Percentiles rank a stretch among this genome's conserved stretches.
Evolutionary conservation across 2,888 invertebrate species (phyloP).

Genomic region (Tenthredo livida): DNA sequence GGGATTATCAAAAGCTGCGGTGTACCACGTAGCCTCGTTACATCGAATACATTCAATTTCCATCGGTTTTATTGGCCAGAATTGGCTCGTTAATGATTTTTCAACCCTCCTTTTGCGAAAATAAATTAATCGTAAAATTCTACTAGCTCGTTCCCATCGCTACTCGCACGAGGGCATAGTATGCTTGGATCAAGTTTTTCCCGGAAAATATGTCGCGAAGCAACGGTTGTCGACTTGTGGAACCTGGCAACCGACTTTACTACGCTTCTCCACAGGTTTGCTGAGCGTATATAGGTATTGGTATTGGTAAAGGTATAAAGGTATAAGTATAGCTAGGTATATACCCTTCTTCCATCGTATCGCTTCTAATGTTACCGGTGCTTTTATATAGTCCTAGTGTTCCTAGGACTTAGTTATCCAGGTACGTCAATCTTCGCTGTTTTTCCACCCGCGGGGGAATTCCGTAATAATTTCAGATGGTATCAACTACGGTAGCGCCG

Average conservation of each 20-base stretch:
- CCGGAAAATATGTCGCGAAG: constrained; percentile 63
- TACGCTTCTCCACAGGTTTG: constrained; percentile 24
- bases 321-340: constrained; percentile 9
- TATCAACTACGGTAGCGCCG: constrained; percentile 46
- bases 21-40: background rate
- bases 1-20: background rate
- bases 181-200: constrained; percentile 57
- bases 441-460: constrained; percentile 62
- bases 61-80: background rate
- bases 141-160: constrained; percentile 38
- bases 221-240: constrained; percentile 64
- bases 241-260: constrained; percentile 62
- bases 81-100: background rate
- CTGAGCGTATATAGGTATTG: background rate
- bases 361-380: constrained; percentile 42
- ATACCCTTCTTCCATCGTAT: constrained; percentile 9
- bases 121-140: background rate
- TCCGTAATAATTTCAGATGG: constrained; percentile 66
- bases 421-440: constrained; percentile 56
- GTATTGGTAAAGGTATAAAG: background rate
- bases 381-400: constrained; percentile 57
- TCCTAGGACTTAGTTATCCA: constrained; percentile 58
- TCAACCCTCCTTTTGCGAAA: background rate
- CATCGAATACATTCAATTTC: background rate
- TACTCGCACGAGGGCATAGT: constrained; percentile 32